A percentile compares a stretch with the other conserved stretches of the same genome.
These are phyloP conservation scores for Miopithecus talapoin DNA, from an alignment of 2,797 vertebrate genomes.

Conservation along the genomic window DNA sequence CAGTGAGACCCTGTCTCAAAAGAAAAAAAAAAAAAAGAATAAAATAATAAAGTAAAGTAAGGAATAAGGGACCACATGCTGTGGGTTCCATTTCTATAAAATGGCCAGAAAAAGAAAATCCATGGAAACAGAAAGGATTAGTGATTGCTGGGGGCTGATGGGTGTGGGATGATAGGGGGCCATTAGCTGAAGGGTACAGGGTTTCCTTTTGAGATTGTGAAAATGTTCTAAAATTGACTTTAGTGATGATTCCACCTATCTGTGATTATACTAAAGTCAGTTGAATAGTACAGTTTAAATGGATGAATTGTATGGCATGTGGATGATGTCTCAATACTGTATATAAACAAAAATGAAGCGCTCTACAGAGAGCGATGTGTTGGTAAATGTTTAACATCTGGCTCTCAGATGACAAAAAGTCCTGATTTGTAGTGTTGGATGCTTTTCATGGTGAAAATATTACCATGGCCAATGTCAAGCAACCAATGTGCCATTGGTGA, in stretches of 20 bases:
- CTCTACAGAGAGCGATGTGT: neutral
- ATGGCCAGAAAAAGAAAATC: neutral
- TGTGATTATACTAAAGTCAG: neutral
- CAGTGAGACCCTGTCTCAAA: neutral
- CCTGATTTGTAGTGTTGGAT: neutral
- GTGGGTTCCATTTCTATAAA: neutral
- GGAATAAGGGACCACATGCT: neutral
- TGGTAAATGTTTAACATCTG: neutral
- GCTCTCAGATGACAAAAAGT: neutral
- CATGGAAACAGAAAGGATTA: neutral
- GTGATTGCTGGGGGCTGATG: neutral
- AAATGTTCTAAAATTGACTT: constrained; percentile 27
- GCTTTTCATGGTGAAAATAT: neutral
- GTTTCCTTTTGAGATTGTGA: neutral
- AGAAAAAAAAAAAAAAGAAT: too few species aligned
- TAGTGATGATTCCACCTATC: neutral
- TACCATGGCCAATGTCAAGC: neutral
- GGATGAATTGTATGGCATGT: neutral
- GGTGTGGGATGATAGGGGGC: neutral
- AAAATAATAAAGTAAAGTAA: neutral
- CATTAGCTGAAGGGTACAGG: neutral
- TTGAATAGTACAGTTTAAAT: neutral
- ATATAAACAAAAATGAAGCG: neutral
- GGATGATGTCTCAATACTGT: neutral
- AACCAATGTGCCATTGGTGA: neutral